A percentile compares a stretch with the other conserved stretches of the same genome.
Evolutionary conservation across 2,113 vertebrate species (phyloP).

Genomic region (Isichthys henryi): DNA sequence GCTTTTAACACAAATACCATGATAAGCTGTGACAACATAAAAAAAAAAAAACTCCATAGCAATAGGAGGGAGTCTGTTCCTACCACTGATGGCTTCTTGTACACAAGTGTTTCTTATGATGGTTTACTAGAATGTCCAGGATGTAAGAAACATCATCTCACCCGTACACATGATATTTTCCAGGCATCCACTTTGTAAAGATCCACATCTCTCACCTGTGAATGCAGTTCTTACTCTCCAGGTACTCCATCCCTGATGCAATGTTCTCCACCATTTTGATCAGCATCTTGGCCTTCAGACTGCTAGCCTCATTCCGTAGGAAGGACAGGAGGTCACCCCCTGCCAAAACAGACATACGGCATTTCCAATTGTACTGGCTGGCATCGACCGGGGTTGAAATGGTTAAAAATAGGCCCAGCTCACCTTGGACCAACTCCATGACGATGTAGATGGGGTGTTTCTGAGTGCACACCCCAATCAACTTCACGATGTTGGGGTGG

Average conservation of each 20-base stretch:
- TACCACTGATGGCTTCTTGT: not conserved
- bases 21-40: not conserved
- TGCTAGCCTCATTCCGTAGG: slow-evolving; percentile 67
- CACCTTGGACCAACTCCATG: slow-evolving; percentile 93
- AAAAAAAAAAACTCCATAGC: not conserved
- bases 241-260: slow-evolving; percentile 84
- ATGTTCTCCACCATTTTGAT: slow-evolving; percentile 82
- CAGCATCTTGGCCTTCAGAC: slow-evolving; percentile 65
- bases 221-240: slow-evolving; percentile 91
- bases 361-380: not conserved
- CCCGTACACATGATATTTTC: not conserved
- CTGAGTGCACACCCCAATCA: slow-evolving; percentile 93
- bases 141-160: not conserved
- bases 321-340: slow-evolving; percentile 92
- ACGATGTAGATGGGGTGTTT: slow-evolving; percentile 94
- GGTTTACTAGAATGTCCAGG: not conserved
- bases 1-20: not conserved
- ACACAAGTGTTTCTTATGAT: not conserved
- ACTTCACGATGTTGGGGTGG: slow-evolving; percentile 88
- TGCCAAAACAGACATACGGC: slow-evolving; percentile 35
- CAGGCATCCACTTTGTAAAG: not conserved
- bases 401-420: slow-evolving; percentile 16
- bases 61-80: not conserved
- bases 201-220: slow-evolving; percentile 69
- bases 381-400: too few relatives aligned